Evolutionary conservation across 1,140 invertebrate genomes (phyloP).

Genomic region (Zophobas atratus): DNA sequence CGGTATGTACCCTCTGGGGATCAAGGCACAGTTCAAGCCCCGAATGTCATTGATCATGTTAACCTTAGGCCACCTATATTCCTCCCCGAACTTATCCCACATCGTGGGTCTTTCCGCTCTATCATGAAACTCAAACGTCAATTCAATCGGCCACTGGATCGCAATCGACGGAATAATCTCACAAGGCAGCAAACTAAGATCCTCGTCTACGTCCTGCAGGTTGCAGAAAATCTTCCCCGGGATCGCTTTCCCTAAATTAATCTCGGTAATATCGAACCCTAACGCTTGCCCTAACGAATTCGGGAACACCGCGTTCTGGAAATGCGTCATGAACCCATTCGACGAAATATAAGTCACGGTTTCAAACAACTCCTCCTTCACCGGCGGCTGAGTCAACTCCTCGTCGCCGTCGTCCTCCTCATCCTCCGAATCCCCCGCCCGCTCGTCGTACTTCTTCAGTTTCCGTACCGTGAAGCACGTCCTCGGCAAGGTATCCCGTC

Average conservation of each 20-base stretch:
- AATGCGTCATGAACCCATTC: constrained; percentile 58
- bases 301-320: constrained; percentile 56
- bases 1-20: constrained; percentile 77
- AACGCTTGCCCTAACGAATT: constrained; percentile 51
- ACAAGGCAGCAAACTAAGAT: constrained; percentile 49
- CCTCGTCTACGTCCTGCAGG: constrained; percentile 53
- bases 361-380: constrained; percentile 54
- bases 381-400: background rate
- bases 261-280: constrained; percentile 53
- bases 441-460: constrained; percentile 50
- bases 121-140: constrained; percentile 57
- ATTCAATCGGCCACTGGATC: constrained; percentile 59
- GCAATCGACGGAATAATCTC: constrained; percentile 61
- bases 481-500: constrained; percentile 25
- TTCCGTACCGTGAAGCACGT: constrained; percentile 42
- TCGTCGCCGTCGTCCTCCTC: constrained; percentile 36
- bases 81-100: constrained; percentile 51
- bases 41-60: constrained; percentile 77
- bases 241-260: constrained; percentile 55
- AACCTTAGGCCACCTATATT: constrained; percentile 77
- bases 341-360: constrained; percentile 57
- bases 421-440: constrained; percentile 50
- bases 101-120: constrained; percentile 60
- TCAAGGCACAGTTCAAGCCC: constrained; percentile 77
- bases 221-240: constrained; percentile 61